Percentiles rank a stretch among this genome's conserved stretches.
These are phyloP conservation scores for Xylophagus ater DNA, from an alignment of 2,888 invertebrate genomes.

Conservation along the genomic window DNA sequence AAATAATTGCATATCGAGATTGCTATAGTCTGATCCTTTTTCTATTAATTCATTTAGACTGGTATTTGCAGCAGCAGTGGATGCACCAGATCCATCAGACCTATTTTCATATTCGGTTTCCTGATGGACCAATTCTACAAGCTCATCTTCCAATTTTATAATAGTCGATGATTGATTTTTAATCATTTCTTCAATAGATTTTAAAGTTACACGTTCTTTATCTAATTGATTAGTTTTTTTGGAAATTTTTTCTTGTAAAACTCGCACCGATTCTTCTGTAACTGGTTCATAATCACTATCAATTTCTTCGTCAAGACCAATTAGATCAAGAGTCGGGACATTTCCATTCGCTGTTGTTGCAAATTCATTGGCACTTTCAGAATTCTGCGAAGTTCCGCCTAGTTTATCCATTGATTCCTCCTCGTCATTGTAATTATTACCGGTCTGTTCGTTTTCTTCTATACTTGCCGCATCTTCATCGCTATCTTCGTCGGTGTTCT, in stretches of 20 bases:
- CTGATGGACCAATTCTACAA: neutral
- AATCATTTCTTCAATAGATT: constrained; percentile 1
- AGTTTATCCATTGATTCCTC: neutral
- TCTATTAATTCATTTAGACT: neutral
- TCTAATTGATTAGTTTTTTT: neutral
- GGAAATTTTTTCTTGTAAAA: neutral
- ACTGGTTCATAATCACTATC: constrained; percentile 5
- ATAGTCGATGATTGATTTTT: neutral
- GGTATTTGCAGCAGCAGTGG: neutral
- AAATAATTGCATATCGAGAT: constrained; percentile 11
- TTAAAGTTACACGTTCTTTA: neutral
- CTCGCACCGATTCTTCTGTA: neutral
- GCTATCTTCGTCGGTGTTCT: neutral
- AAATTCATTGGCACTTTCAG: neutral
- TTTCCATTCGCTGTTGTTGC: too few relatives aligned
- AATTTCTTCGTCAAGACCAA: neutral
- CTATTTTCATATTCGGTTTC: neutral
- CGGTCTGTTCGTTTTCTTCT: neutral
- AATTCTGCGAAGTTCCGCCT: neutral
- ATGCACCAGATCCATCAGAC: neutral
- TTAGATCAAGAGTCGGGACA: too few relatives aligned
- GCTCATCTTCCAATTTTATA: neutral
- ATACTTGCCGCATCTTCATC: neutral
- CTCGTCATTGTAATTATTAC: neutral
- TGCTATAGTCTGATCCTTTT: neutral